A percentile compares a stretch with the other conserved stretches of the same genome.
These are phyloP conservation scores for Latrodectus hesperus DNA, from an alignment of 2,888 invertebrate species.

Conservation along the genomic window DNA sequence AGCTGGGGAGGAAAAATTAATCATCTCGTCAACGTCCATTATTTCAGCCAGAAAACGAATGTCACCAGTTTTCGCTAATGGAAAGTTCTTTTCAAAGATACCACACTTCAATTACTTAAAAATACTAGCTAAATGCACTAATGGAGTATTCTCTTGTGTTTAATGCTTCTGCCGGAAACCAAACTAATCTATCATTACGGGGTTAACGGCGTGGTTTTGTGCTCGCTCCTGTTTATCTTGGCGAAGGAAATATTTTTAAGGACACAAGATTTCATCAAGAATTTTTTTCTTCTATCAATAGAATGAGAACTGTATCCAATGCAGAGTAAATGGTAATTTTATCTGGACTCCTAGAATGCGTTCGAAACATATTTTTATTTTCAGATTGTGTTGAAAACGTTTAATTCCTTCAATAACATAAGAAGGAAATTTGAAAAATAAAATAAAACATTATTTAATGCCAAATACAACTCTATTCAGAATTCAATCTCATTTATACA, in stretches of 20 bases:
- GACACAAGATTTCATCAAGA: background rate
- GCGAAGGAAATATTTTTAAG: too few relatives aligned
- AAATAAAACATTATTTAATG: too few relatives aligned
- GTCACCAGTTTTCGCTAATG: conserved; percentile 41
- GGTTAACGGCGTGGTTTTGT: background rate
- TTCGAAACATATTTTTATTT: too few relatives aligned
- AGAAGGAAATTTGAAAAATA: too few relatives aligned
- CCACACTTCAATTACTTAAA: conserved; percentile 47
- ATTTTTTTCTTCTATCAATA: background rate
- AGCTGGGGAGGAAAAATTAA: conserved; percentile 19
- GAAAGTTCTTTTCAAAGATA: conserved; percentile 17
- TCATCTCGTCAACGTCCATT: conserved; percentile 52
- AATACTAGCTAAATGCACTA: conserved; percentile 31
- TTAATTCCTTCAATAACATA: too few relatives aligned
- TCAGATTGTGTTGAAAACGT: too few relatives aligned
- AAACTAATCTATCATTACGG: conserved; percentile 25
- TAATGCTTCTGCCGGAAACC: conserved; percentile 16
- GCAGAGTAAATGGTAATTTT: too few relatives aligned
- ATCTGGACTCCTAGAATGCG: too few relatives aligned
- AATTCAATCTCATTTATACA: too few relatives aligned
- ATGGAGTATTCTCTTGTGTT: conserved; percentile 7
- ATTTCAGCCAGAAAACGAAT: conserved; percentile 37
- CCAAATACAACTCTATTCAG: too few relatives aligned
- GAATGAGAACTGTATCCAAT: too few relatives aligned
- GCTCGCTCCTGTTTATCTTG: too few relatives aligned